phyloP scores from a whole-genome alignment of 1,140 invertebrate species.

The Ceratosolen fusciceps region DNA sequence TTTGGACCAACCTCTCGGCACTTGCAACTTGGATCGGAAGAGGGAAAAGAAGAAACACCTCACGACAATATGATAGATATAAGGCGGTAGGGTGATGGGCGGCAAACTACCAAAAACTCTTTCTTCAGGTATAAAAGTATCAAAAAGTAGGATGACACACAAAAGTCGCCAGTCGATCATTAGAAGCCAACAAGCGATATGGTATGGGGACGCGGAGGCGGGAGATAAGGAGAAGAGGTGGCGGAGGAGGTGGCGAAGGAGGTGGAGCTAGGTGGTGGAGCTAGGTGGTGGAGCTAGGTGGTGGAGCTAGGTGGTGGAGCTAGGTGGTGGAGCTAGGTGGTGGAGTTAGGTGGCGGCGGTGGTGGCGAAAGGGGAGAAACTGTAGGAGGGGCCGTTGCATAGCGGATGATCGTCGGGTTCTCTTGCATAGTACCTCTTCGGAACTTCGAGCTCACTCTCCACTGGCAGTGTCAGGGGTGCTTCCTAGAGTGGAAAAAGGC shows the following conservation, averaged over 20 bases:
- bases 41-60: not conserved
- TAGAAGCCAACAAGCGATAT: conserved; percentile 41
- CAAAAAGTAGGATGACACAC: conserved; percentile 36
- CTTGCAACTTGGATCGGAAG: not conserved
- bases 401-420: not conserved
- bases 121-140: conserved; percentile 45
- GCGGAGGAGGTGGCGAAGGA: too few relatives aligned
- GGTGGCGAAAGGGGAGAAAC: too few relatives aligned
- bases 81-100: not conserved
- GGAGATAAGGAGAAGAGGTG: too few relatives aligned
- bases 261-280: too few relatives aligned
- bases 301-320: too few relatives aligned
- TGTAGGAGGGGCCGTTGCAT: not conserved
- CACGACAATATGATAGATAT: conserved; percentile 1
- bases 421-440: conserved; percentile 4
- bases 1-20: not conserved
- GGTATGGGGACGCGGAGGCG: not conserved
- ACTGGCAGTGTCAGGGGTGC: not conserved
- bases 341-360: too few relatives aligned
- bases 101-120: not conserved
- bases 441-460: not conserved
- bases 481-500: not conserved
- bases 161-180: conserved; percentile 57
- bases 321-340: too few relatives aligned
- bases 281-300: too few relatives aligned